Conservation (phyloP, 2,113 vertebrate species). For the Archocentrus centrarchus region DNA sequence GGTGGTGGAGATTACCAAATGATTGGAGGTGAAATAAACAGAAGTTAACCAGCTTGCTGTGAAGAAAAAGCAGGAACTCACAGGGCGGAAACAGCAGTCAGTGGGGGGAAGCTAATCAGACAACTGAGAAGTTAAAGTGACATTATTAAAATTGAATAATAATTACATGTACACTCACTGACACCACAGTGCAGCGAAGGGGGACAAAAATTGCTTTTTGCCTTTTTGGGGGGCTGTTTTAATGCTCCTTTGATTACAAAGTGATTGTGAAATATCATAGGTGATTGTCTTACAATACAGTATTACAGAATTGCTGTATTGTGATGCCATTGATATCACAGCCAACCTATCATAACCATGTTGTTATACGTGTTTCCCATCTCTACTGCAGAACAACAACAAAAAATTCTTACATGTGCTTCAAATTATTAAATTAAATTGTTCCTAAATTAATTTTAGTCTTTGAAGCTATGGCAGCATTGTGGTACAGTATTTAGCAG, state of each 20-base stretch:
- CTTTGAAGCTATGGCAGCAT: neutral
- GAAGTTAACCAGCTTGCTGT: neutral
- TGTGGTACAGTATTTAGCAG: neutral
- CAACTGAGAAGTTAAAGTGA: neutral
- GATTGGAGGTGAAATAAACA: neutral
- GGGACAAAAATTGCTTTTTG: neutral
- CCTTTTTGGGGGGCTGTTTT: neutral
- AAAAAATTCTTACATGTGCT: neutral
- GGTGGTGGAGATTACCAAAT: neutral
- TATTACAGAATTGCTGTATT: neutral
- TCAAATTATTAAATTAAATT: too few relatives aligned
- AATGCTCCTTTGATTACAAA: too few relatives aligned
- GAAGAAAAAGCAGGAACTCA: slow-evolving; percentile 1
- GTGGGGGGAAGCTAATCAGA: neutral
- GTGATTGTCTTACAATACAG: neutral
- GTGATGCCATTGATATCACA: neutral
- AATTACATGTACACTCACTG: neutral
- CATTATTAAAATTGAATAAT: neutral
- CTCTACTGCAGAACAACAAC: neutral
- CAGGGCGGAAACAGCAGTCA: neutral
- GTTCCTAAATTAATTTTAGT: neutral
- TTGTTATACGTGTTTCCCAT: neutral
- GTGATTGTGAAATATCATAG: too few relatives aligned
- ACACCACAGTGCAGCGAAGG: neutral
- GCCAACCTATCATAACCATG: neutral